These are phyloP conservation scores for Epizoanthus scotinus DNA, from an alignment of 92 coral and sea anemone species.

Conservation along the genomic window DNA sequence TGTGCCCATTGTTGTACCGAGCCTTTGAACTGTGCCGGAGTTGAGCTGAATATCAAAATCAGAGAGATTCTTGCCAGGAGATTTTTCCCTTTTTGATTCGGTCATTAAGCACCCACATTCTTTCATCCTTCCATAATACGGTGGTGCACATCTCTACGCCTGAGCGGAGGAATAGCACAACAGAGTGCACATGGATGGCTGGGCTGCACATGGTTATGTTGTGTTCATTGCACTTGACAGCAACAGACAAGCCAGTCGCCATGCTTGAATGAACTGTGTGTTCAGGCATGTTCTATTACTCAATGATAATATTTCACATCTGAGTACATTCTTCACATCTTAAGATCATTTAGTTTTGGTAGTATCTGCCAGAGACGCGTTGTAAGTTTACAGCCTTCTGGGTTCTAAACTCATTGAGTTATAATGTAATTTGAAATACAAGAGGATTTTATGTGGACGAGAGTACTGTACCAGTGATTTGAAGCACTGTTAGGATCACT, in stretches of 20 bases:
- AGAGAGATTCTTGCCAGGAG: not conserved
- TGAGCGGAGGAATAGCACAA: not conserved
- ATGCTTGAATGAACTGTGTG: not conserved
- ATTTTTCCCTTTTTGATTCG: not conserved
- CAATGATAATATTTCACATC: not conserved
- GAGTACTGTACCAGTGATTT: too few relatives aligned
- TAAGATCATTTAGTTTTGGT: too few relatives aligned
- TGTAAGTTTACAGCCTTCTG: too few relatives aligned
- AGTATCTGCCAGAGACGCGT: too few relatives aligned
- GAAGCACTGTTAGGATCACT: too few relatives aligned
- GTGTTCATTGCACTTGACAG: not conserved
- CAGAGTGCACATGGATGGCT: slow-evolving; percentile 16
- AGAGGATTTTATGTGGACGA: too few relatives aligned
- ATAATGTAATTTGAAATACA: too few relatives aligned
- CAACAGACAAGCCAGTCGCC: not conserved
- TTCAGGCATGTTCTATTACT: not conserved
- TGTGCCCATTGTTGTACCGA: not conserved
- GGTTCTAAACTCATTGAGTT: too few relatives aligned
- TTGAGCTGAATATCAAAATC: not conserved
- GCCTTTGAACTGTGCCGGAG: not conserved
- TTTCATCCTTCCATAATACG: slow-evolving; percentile 20
- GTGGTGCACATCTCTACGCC: not conserved
- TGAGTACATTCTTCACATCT: too few relatives aligned
- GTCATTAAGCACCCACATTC: slow-evolving; percentile 27
- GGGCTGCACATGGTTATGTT: not conserved